phyloP scores from a whole-genome alignment of 2,888 invertebrate species.

The Isoperla grammatica region DNA sequence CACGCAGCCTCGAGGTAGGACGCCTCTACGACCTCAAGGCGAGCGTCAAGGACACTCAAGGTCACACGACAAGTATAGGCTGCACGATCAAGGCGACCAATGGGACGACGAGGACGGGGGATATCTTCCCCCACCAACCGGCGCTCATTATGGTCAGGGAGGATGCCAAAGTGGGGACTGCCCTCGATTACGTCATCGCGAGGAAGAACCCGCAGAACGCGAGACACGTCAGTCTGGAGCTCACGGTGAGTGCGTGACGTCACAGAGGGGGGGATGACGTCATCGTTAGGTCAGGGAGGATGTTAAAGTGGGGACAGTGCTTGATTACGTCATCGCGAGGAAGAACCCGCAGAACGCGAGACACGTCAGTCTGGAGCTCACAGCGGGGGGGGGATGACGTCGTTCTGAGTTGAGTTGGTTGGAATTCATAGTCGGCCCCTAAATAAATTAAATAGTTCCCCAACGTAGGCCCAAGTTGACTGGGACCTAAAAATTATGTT shows the following conservation, averaged over 20 bases:
- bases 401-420: no score
- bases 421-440: no score
- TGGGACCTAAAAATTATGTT: no score
- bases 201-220: slow-evolving; percentile 71
- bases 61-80: slow-evolving; percentile 65
- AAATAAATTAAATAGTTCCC: no score
- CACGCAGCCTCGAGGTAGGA: slow-evolving; percentile 70
- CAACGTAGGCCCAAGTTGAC: no score
- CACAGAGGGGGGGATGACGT: no score
- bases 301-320: slow-evolving; percentile 69
- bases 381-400: no score
- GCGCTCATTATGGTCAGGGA: slow-evolving; percentile 69
- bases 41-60: slow-evolving; percentile 66
- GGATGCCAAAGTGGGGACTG: slow-evolving; percentile 73
- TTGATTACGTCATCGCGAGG: slow-evolving; percentile 74
- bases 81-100: slow-evolving; percentile 81
- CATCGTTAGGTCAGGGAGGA: slow-evolving; percentile 76
- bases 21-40: slow-evolving; percentile 67
- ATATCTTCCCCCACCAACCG: slow-evolving; percentile 67
- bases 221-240: slow-evolving; percentile 73
- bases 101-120: slow-evolving; percentile 52
- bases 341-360: slow-evolving; percentile 73
- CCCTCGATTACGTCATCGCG: slow-evolving; percentile 75
- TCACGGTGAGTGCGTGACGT: slow-evolving; percentile 69
- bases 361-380: slow-evolving; percentile 75